Evolutionary conservation across 2,797 vertebrate genomes (phyloP), one percentile per base, ranked within the genome.

Genomic region (Poliocrania exsul): DNA sequence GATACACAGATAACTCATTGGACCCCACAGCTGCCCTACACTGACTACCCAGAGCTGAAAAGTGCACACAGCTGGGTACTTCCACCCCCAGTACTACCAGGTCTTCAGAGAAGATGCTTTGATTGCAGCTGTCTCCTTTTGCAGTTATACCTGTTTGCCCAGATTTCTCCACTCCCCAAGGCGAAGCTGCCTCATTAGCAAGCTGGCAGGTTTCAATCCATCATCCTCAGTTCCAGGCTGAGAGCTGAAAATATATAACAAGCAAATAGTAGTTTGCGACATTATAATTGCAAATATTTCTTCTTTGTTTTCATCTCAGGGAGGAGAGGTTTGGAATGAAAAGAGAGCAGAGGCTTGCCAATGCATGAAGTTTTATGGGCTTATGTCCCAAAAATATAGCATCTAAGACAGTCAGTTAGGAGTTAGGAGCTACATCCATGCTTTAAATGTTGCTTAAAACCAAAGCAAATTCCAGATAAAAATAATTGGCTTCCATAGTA

Each of bases 281-380:
- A 96, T 92, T 97, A 92, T 97, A 96, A 93, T 94, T 96, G 95
- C 95, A 96, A 96, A 96, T 94, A 94, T 86, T 92, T 88, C 91
- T 86, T 49, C 94, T 94, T 96, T 95, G 93, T 96, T 93, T 93
- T 79, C 85, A 33, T 91, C 87, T 94, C 61, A 81, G 77, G 66
- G n/a, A 92, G 21, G 38, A 88, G 77, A 88, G 16, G 60, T 93
- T 90, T 94, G 88, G 66, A 93, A 65, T 91, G 88, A 93, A 96
- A 96, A 42, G 81, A 85, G 49, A 81, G 64, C 58, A 92, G 54
- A 75, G n/a, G 77, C 91, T 96, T 97, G 93, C 89, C 92, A 96
- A 29, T 0, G 38, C 0, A 0, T 95, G 91, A 96, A 96, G 93
- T 84, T 96, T 95, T 95, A 57, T 88, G 94, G 92, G 91, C 89